These are phyloP conservation scores for Drosophila azteca DNA, from an alignment of 1,140 invertebrate species.

Conservation along the genomic window DNA sequence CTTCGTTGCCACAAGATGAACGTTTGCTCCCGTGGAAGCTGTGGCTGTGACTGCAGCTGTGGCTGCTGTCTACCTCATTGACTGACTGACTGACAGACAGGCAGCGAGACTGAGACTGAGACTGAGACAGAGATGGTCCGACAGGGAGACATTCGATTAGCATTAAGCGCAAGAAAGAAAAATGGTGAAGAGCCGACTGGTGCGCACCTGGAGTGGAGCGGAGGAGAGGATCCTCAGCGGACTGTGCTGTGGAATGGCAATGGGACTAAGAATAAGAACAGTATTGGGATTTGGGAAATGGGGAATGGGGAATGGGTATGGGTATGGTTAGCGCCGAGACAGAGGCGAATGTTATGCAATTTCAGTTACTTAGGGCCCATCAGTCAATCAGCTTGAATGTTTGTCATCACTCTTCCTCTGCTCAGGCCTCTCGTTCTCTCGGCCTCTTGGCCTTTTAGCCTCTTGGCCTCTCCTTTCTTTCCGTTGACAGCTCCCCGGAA, in stretches of 20 bases:
- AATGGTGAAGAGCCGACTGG: conserved; percentile 14
- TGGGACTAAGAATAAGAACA: not conserved
- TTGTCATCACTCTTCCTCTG: conserved; percentile 63
- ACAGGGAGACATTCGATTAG: conserved; percentile 72
- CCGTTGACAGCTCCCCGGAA: not conserved
- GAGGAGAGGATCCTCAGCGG: conserved; percentile 5
- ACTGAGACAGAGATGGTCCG: conserved; percentile 16
- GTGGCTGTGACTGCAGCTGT: conserved; percentile 4
- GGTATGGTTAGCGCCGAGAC: not conserved
- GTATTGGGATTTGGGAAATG: not conserved
- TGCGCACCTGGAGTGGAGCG: conserved; percentile 30
- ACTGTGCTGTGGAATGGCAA: not conserved
- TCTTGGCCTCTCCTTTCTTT: not conserved
- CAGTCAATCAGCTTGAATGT: conserved; percentile 74
- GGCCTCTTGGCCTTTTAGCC: not conserved
- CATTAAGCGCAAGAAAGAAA: conserved; percentile 65
- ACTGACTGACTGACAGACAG: conserved; percentile 38
- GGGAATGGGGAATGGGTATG: not conserved
- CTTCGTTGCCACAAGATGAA: conserved; percentile 56
- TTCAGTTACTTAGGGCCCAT: conserved; percentile 78
- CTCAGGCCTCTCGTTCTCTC: not conserved
- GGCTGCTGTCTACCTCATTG: conserved; percentile 21
- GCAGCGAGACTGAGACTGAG: conserved; percentile 11
- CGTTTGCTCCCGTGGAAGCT: conserved; percentile 40
- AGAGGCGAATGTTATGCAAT: conserved; percentile 70